Evolutionary conservation across 2,113 vertebrate species (phyloP), one percentile per base, ranked within the genome.

Genomic region (Rhipidura dahli): DNA sequence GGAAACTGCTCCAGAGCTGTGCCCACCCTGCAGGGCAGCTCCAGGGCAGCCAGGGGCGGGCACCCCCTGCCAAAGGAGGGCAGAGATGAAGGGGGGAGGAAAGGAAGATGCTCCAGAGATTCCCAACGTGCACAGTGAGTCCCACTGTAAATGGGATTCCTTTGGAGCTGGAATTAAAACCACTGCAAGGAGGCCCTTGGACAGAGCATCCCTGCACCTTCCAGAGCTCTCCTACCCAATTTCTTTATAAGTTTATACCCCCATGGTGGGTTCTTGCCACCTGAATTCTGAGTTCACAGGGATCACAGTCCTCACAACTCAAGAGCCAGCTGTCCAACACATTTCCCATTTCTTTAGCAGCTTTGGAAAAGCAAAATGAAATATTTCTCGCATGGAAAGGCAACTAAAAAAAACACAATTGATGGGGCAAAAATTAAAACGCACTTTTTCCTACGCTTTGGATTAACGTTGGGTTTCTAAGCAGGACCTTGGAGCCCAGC

Each of bases 111-210:
- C 60, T 35, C 1, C 0, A 37, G 12, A 6, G 21, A 12, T 2
- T 13, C n/a, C 5, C 27, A 4, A 11, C 13, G 31, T 0, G 4
- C 21, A 10, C 23, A 1, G 4, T 0, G 1, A 53, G 21, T 2
- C 14, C 47, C 4, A 0, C 51, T 22, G 0, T 1, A 2, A 53
- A 30, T 5, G 1, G 27, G 6, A 7, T 21, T 18, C 31, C 59
- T 45, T 40, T 3, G 4, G 35, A 26, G 5, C 47, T 33, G 53
- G 30, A 22, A 27, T 35, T 16, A 4, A 44, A 61, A 2, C 15
- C 30, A 1, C 1, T 1, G n/a, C 23, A 3, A 0, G 4, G 33
- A 64, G 44, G n/a, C 40, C 7, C 16, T 19, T 4, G 27, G 45
- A 11, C 28, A 37, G 44, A 69, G 73, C 81, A 83, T 35, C 77